Base-by-base conservation (phyloP, 2,797 vertebrate genomes). In the Thamnophis elegans region DNA sequence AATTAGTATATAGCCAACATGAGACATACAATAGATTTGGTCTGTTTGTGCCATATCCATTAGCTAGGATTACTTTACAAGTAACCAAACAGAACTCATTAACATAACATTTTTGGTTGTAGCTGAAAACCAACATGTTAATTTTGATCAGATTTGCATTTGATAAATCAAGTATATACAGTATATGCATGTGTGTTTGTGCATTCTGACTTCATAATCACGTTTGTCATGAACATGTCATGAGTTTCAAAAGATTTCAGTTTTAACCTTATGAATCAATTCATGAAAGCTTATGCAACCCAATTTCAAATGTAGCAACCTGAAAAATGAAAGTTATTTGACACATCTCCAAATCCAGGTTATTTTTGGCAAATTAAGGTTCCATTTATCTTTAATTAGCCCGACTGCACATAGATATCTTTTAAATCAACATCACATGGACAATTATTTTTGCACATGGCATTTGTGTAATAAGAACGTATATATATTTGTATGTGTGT, bases 381-480 rank as follows among this genome's bases (percentile, higher is more conserved):
- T 88, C 68, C 47, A n/a, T 91, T 65, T 88, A 60, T 62, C 87
- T 93, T 91, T 85, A 93, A 93, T 85, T 93, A 88, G 86, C 56
- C 51, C 51, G 47, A 85, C 18, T 47, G 16, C 10, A 60, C 20
- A 42, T 88, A 85, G 88, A 93, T 88, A 93, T 62, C 56, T 91
- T 32, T 26, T 82, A 60, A 22, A 92, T 59, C 25, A 93, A 51
- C 51, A 62, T 89, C 86, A 88, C 32, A 62, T 54, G 65, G 56
- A 82, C 9, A 60, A 47, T 88, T 93, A 92, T 68, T 91, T 91
- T 88, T 85, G 51, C 22, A 85, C 32, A 42, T 88, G 58, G n/a
- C 86, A 55, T 93, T 89, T 60, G 13, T 68, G 28, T 88, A 85
- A 88, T 88, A 87, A 28, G n/a, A 32, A 12, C 7, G 22, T 25